These are phyloP conservation scores for Fulmarus glacialis DNA, from an alignment of 2,113 vertebrate genomes.

Conservation along the genomic window DNA sequence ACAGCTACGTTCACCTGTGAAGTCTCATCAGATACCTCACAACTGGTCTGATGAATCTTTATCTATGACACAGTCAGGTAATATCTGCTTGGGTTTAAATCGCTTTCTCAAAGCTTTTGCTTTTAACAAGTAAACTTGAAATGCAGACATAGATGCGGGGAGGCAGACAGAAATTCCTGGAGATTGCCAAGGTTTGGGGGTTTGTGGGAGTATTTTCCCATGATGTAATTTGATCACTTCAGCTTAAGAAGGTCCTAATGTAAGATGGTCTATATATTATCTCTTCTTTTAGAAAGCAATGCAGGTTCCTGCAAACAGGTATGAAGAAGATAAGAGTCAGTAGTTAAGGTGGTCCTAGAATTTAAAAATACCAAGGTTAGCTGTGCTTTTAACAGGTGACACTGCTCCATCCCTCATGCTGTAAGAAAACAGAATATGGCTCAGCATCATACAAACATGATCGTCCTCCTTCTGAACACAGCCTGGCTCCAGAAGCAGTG, in stretches of 20 bases:
- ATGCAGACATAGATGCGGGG: background rate
- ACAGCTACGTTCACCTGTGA: conserved; percentile 72
- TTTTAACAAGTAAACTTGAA: background rate
- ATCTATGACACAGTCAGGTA: conserved; percentile 86
- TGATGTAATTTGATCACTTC: background rate
- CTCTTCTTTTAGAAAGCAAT: background rate
- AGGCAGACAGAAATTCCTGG: background rate
- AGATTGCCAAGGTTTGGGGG: background rate
- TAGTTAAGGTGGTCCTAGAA: background rate
- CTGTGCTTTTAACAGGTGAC: background rate
- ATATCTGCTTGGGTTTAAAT: conserved; percentile 8
- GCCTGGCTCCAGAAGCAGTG: background rate
- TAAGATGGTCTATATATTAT: background rate
- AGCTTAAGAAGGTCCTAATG: background rate
- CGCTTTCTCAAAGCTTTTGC: background rate
- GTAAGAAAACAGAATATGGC: background rate
- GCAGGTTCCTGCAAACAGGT: background rate
- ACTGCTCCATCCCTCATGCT: background rate
- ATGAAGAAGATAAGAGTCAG: background rate
- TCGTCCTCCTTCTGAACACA: background rate
- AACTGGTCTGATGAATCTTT: conserved; percentile 82
- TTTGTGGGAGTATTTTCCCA: background rate
- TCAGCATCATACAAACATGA: background rate
- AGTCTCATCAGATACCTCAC: conserved; percentile 70
- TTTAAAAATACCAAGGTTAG: background rate